Evolutionary conservation across 2,113 vertebrate genomes (phyloP), one percentile per base, ranked within the genome.

Genomic region (Dipodomys spectabilis): DNA sequence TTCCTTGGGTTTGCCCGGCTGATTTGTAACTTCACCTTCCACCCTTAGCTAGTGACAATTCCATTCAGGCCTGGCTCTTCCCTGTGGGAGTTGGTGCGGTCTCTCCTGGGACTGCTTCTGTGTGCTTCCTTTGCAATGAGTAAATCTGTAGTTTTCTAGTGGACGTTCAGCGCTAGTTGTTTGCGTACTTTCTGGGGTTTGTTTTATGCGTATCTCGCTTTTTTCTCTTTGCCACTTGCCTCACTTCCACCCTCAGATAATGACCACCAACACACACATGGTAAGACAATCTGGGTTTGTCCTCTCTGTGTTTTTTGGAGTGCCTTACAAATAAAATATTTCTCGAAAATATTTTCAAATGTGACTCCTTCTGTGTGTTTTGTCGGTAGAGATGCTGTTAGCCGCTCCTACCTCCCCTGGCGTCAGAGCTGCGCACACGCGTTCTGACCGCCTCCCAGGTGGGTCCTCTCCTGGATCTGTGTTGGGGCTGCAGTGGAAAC

Each of bases 221-320:
- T 98, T 98, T 97, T 96, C 97, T 97, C 98, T 98, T 97, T 98
- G 97, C 97, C 97, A 98, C 98, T 98, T 98, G 98, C 98, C 98
- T 98, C 98, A 99, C 98, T 98, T 98, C 98, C 98, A 98, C 98
- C 98, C 98, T 98, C 99, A 99, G 99, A 98, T 99, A 98, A 98
- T 99, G 99, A 99, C 99, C 98, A 98, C 99, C 99, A 99, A 98
- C 99, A 99, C 99, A 96, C 99, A 99, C 97, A 99, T 99, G 99
- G 99, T 99, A 99, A 99, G 99, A 98, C 98, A 97, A 97, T 92
- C 86, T 95, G 96, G 97, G 96, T 98, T 96, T 98, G 97, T 98
- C 96, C 94, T 92, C 92, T 96, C 93, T 96, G 78, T 95, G 72
- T 98, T 97, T 97, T 96, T 96, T 97, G 97, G 95, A 97, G 94